phyloP scores from a whole-genome alignment of 2,888 invertebrate species.

The Charanyca ferruginea region DNA sequence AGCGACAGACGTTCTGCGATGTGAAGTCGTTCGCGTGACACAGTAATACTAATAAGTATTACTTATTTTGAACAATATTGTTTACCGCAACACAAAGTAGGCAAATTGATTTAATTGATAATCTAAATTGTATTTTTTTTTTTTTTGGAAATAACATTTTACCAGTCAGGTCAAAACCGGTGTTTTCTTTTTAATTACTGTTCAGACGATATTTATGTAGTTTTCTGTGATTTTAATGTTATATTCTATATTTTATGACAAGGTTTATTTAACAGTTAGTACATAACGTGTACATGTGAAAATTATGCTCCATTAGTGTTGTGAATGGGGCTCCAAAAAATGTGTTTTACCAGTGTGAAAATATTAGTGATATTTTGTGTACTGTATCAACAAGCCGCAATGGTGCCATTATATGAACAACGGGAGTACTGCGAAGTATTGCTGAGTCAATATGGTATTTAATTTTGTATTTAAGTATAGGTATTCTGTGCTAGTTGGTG shows the following conservation, averaged over 20 bases:
- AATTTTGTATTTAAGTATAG: slow-evolving; percentile 25
- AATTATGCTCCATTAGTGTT: slow-evolving; percentile 13
- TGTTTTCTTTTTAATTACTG: slow-evolving; percentile 7
- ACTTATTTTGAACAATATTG: slow-evolving; percentile 5
- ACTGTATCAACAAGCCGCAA: slow-evolving; percentile 39
- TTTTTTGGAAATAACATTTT: slow-evolving; percentile 3
- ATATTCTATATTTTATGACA: slow-evolving; percentile 6
- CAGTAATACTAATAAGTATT: slow-evolving; percentile 12
- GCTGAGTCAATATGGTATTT: slow-evolving; percentile 82
- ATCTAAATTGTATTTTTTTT: not conserved
- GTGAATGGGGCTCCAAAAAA: slow-evolving; percentile 40
- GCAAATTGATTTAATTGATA: slow-evolving; percentile 6
- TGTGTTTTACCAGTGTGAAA: slow-evolving; percentile 34
- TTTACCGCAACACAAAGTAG: slow-evolving; percentile 4
- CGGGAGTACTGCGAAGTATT: slow-evolving; percentile 72
- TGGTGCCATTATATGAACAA: slow-evolving; percentile 52
- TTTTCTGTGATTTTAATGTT: not conserved
- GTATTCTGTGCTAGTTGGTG: not conserved
- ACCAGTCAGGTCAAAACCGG: not conserved
- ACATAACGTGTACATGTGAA: slow-evolving; percentile 10
- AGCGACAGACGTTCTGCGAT: slow-evolving; percentile 51
- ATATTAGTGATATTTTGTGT: slow-evolving; percentile 42
- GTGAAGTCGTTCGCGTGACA: slow-evolving; percentile 32
- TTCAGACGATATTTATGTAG: slow-evolving; percentile 12
- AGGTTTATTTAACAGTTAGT: slow-evolving; percentile 15